Base-by-base conservation (phyloP, 1,140 invertebrate species). In the Psilanteris sp. region DNA sequence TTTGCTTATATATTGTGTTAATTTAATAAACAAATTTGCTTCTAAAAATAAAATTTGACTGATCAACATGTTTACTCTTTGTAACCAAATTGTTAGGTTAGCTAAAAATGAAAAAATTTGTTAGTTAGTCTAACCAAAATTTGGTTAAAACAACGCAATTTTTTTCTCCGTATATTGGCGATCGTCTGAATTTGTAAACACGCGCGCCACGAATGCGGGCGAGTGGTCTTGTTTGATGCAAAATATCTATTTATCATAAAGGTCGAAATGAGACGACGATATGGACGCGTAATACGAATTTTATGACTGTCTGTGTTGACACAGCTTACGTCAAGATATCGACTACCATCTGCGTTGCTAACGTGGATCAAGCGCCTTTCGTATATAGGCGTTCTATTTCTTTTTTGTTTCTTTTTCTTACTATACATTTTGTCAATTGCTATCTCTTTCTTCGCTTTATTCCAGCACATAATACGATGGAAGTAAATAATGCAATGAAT, bases 271-370 rank as follows among this genome's bases (percentile, higher is more conserved):
- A 74, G 54, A 61, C 61, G 68, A 64, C 59, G 54, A 78, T 52
- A 67, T 71, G 78, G 41, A 57, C 57, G 37, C 37, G 70, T 74
- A 64, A 78, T 71, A 74, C 57, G 48, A 74, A 79, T 83, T 84
- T 85, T 81, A 85, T 84, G 83, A 37, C 78, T 46, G 82, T 66
- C 78, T 79, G 68, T 83, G 78, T 83, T 82, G 80, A 83, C 79
- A 81, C 73, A 81, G 74, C 75, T 72, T 77, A 71, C 37, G 74
- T 52, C 70, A 64, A 77, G 79, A 79, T 80, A 80, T 83, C 78
- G 81, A 78, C 76, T 70, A 76, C 74, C 74, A 83, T 82, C 80
- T 79, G 79, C 50, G 41, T 77, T 72, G 55, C 75, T 68, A 64
- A 71, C 67, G 29, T 46, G 31, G 27, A 62, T 76, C 46, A 64